These are phyloP conservation scores for Melikaiella ostensackeni DNA, from an alignment of 2,888 invertebrate genomes.

Conservation along the genomic window DNA sequence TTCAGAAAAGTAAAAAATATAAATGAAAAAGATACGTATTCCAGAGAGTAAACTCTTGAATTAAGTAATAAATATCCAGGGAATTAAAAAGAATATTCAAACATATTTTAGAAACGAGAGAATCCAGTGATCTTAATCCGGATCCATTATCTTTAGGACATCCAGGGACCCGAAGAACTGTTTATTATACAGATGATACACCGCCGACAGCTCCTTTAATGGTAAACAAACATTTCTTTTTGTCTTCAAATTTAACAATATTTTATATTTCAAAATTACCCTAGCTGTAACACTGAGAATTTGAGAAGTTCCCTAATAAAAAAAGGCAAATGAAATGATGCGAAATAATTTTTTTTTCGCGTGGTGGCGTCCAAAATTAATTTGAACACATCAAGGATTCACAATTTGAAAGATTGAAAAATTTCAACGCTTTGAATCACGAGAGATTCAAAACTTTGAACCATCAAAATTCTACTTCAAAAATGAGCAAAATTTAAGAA, in stretches of 20 bases:
- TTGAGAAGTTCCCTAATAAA: too few relatives aligned
- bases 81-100: background rate
- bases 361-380: too few relatives aligned
- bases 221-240: slow-evolving; percentile 49
- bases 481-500: too few relatives aligned
- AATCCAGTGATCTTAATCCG: slow-evolving; percentile 65
- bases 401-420: too few relatives aligned
- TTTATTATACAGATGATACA: slow-evolving; percentile 82
- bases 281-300: too few relatives aligned
- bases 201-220: slow-evolving; percentile 72
- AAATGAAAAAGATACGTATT: background rate
- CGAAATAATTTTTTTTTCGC: too few relatives aligned
- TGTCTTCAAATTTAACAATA: slow-evolving; percentile 6
- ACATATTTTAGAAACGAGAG: slow-evolving; percentile 55
- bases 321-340: too few relatives aligned
- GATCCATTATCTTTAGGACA: slow-evolving; percentile 85
- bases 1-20: background rate
- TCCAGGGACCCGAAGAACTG: slow-evolving; percentile 90
- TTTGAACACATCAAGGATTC: too few relatives aligned
- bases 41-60: too few relatives aligned
- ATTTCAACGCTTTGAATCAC: too few relatives aligned
- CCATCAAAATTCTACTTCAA: too few relatives aligned
- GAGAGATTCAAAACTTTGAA: too few relatives aligned
- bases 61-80: background rate
- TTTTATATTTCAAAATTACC: background rate